Evolutionary conservation across 2,797 vertebrate species (phyloP).

Genomic region (Chaetophractus vellerosus): DNA sequence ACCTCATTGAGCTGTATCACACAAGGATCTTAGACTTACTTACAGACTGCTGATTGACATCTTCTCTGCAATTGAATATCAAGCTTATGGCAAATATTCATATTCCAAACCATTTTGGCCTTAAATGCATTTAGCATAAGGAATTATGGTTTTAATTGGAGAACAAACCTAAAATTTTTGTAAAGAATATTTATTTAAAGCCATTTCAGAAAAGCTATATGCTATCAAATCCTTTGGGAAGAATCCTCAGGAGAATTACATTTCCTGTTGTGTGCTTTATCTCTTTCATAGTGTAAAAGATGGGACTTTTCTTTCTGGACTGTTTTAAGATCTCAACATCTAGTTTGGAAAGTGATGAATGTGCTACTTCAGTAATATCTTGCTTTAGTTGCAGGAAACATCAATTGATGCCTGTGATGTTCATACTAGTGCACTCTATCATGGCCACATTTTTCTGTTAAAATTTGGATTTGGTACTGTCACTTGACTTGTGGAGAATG

Average conservation of each 20-base stretch:
- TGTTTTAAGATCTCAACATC: conserved; percentile 74
- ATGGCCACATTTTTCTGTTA: conserved; percentile 48
- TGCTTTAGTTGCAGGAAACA: conserved; percentile 53
- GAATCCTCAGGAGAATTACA: conserved; percentile 62
- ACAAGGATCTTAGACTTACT: background rate
- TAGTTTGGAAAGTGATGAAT: conserved; percentile 77
- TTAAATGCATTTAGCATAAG: conserved; percentile 1
- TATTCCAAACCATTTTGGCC: background rate
- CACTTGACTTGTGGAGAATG: conserved; percentile 52
- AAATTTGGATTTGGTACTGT: conserved; percentile 55
- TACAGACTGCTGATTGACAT: background rate
- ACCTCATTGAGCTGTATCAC: background rate
- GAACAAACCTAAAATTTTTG: conserved; percentile 16
- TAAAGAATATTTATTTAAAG: conserved; percentile 58
- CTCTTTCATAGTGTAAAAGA: conserved; percentile 64
- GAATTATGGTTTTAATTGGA: conserved; percentile 38
- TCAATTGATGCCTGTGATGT: conserved; percentile 15
- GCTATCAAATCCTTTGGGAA: conserved; percentile 49
- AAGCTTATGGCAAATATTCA: background rate
- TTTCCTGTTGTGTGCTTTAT: conserved; percentile 59
- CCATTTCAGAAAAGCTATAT: background rate
- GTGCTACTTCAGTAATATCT: conserved; percentile 58
- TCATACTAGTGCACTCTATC: conserved; percentile 45
- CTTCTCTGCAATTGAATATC: background rate
- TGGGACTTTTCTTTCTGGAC: conserved; percentile 56